Conservation (phyloP, 2,113 vertebrate species). For the Origma solitaria region DNA sequence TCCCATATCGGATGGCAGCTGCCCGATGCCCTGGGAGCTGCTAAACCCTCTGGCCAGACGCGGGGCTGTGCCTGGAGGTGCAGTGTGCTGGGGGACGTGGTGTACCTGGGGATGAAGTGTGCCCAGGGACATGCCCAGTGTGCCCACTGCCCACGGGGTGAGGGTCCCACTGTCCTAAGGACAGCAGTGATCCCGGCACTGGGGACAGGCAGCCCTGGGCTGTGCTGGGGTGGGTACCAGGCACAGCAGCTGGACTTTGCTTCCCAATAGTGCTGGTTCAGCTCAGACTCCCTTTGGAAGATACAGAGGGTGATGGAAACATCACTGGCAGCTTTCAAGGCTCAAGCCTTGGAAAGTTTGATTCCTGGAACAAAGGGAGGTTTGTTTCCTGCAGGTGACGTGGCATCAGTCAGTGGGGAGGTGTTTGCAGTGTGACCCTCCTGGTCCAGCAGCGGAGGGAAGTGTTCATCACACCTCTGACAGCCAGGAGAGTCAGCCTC, state of each 20-base stretch:
- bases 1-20: background rate
- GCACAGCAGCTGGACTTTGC: background rate
- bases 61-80: background rate
- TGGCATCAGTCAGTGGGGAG: accelerated
- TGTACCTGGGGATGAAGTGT: background rate
- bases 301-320: background rate
- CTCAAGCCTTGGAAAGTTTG: background rate
- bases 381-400: background rate
- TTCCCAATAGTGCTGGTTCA: accelerated
- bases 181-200: background rate
- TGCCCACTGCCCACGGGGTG: background rate
- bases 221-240: background rate
- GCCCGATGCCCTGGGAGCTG: background rate
- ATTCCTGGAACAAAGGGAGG: background rate
- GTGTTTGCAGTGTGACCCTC: background rate
- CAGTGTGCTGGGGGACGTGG: accelerated
- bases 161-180: background rate
- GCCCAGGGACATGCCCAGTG: background rate
- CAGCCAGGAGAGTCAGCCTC: background rate
- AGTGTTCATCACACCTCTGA: accelerated
- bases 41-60: accelerated
- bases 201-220: accelerated
- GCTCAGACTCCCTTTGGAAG: background rate
- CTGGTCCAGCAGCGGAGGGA: background rate
- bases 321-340: background rate